phyloP scores from a whole-genome alignment of 1,140 invertebrate species.

The Alviniconcha marisindica region DNA sequence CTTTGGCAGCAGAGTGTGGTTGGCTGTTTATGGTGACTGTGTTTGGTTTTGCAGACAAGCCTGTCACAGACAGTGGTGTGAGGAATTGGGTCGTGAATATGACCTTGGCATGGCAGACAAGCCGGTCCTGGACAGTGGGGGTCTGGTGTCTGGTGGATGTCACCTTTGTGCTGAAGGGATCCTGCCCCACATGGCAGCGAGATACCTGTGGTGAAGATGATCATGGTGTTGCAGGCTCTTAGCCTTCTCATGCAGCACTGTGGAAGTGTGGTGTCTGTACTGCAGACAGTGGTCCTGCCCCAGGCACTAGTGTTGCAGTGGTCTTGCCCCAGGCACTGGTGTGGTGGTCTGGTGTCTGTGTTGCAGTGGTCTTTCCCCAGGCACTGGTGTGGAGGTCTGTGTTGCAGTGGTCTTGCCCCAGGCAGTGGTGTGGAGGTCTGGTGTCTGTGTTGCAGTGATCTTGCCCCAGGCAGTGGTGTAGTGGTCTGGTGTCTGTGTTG shows the following conservation, averaged over 20 bases:
- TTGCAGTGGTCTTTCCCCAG: too few relatives aligned
- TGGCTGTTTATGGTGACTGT: too few relatives aligned
- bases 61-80: not conserved
- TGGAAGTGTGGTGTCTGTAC: too few relatives aligned
- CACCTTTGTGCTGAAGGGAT: conserved; percentile 10
- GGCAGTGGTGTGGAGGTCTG: not conserved
- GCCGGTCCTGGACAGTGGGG: not conserved
- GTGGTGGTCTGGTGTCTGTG: too few relatives aligned
- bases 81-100: not conserved
- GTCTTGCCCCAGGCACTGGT: not conserved
- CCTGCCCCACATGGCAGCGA: not conserved
- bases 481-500: too few relatives aligned
- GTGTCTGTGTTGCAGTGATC: too few relatives aligned
- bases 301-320: not conserved
- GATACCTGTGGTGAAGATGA: conserved; percentile 2
- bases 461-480: not conserved
- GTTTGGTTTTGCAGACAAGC: not conserved
- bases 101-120: not conserved
- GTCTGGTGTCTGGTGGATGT: too few relatives aligned
- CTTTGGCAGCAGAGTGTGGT: too few relatives aligned
- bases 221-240: not conserved
- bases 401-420: too few relatives aligned
- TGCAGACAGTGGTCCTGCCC: not conserved
- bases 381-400: too few relatives aligned
- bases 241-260: not conserved